Conservation (phyloP, 1,140 invertebrate genomes). For the Ceratina australensis region DNA sequence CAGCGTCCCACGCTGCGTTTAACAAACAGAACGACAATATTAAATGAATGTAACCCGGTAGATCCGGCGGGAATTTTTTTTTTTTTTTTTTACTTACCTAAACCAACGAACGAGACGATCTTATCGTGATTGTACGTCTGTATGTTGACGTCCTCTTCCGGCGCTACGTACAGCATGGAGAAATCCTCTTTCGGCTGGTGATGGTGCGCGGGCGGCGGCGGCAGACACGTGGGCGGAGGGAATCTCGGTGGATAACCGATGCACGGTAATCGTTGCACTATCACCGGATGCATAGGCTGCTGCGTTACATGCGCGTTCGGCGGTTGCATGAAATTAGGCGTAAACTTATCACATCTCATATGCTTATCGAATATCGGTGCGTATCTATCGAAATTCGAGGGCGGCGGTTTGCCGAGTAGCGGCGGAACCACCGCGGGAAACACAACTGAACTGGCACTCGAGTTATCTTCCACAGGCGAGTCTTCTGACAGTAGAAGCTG, state of each 20-base stretch:
- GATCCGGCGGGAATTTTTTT: no score
- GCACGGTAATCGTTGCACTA: constrained; percentile 66
- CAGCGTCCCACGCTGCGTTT: constrained; percentile 74
- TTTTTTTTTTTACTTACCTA: constrained; percentile 80
- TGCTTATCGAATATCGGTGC: constrained; percentile 66
- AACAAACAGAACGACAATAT: constrained; percentile 23
- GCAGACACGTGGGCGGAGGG: constrained; percentile 57
- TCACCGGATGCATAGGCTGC: constrained; percentile 64
- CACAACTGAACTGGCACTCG: constrained; percentile 50
- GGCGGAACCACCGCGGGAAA: constrained; percentile 54
- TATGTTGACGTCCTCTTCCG: constrained; percentile 75
- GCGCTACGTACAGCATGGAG: constrained; percentile 78
- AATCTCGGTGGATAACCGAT: constrained; percentile 64
- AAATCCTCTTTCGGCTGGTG: constrained; percentile 75
- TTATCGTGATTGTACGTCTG: constrained; percentile 81
- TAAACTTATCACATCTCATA: constrained; percentile 70
- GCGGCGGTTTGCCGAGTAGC: constrained; percentile 61
- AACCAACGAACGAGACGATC: constrained; percentile 83
- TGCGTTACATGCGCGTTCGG: constrained; percentile 53
- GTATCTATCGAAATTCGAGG: constrained; percentile 65
- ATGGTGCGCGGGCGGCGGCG: constrained; percentile 53
- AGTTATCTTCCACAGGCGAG: constrained; percentile 42
- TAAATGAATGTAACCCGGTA: no score
- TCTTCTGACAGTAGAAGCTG: constrained; percentile 79
- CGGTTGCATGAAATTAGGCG: constrained; percentile 67